phyloP scores from a whole-genome alignment of 2,797 vertebrate genomes.

The Typhlichthys subterraneus region DNA sequence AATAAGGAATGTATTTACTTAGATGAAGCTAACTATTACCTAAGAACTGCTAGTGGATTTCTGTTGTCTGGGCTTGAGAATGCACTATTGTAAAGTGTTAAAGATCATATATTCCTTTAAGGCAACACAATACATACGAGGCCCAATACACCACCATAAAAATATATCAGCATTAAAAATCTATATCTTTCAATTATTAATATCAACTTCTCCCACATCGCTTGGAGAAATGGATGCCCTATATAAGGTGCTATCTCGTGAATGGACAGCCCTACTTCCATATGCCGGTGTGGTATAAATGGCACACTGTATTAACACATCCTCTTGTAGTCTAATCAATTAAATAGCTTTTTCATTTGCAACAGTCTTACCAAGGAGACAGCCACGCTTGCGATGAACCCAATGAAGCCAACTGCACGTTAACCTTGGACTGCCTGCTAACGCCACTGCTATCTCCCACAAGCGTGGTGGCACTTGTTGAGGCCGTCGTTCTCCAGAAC shows the following conservation, averaged over 20 bases:
- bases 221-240: conserved; percentile 29
- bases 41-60: not conserved
- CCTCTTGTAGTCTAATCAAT: too few species aligned
- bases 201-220: conserved; percentile 1
- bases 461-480: not conserved
- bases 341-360: too few species aligned
- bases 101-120: conserved; percentile 52
- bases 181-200: conserved; percentile 17
- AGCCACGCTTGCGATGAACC: too few species aligned
- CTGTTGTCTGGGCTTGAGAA: too few species aligned
- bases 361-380: too few species aligned
- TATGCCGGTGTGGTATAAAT: too few species aligned
- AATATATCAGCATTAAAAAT: conserved; percentile 22
- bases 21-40: conserved; percentile 19
- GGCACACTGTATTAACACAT: too few species aligned
- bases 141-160: conserved; percentile 36
- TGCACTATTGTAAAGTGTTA: conserved; percentile 11
- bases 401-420: too few species aligned
- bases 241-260: conserved; percentile 9
- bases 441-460: too few species aligned
- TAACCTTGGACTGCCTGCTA: too few species aligned
- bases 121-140: conserved; percentile 34
- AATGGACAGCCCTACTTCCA: not conserved
- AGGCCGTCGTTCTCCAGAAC: too few species aligned
- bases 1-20: not conserved